phyloP scores from a whole-genome alignment of 2,888 invertebrate genomes.

The Trissonchulus latispiculum region DNA sequence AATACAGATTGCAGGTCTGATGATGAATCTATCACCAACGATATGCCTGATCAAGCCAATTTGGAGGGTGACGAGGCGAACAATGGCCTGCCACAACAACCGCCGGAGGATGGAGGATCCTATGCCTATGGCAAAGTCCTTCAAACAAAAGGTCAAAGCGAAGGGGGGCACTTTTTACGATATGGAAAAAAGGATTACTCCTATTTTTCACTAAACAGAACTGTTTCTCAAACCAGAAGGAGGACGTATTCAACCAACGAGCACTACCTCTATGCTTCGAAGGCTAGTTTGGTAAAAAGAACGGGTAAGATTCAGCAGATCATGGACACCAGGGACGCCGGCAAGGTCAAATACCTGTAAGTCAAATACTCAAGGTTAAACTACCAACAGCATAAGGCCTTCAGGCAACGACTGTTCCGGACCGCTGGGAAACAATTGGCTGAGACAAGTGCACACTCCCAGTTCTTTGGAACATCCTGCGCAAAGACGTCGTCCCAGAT shows the following conservation, averaged over 20 bases:
- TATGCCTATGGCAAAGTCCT: too few species aligned
- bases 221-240: background rate
- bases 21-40: too few species aligned
- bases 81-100: too few species aligned
- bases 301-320: background rate
- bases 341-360: background rate
- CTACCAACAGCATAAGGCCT: constrained; percentile 2
- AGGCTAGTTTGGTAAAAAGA: background rate
- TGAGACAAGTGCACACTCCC: background rate
- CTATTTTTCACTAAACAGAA: background rate
- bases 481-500: background rate
- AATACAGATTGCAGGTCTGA: too few species aligned
- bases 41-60: too few species aligned
- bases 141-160: too few species aligned
- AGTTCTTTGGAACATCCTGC: background rate
- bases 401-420: background rate
- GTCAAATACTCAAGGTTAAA: background rate
- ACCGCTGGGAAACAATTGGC: background rate
- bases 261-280: constrained; percentile 4
- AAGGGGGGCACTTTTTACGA: too few species aligned
- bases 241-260: constrained; percentile 1
- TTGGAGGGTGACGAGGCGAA: too few species aligned
- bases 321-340: background rate
- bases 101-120: too few species aligned
- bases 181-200: background rate